Percentiles rank a stretch among this genome's conserved stretches.
Evolutionary conservation across 2,888 invertebrate genomes (phyloP).

Genomic region (Drosophila greeni): DNA sequence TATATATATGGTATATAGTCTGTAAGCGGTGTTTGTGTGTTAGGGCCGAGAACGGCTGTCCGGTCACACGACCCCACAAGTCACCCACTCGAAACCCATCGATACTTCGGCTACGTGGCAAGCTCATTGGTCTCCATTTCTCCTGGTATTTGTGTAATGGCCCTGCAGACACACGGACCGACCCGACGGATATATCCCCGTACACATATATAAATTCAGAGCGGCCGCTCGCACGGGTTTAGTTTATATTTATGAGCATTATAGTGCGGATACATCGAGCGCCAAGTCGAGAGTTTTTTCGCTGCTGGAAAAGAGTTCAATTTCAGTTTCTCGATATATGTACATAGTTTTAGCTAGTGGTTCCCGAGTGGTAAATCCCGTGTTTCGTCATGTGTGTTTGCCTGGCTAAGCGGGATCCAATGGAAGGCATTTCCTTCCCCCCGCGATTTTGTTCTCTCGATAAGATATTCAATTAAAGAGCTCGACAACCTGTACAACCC

Average conservation of each 20-base stretch:
- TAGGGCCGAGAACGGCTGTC: conserved; percentile 57
- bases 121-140: conserved; percentile 62
- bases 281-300: conserved; percentile 47
- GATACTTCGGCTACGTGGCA: conserved; percentile 69
- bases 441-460: conserved; percentile 15
- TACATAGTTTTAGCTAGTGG: neutral
- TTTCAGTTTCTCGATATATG: conserved; percentile 27
- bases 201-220: conserved; percentile 38
- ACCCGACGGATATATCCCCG: conserved; percentile 29
- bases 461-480: conserved; percentile 45
- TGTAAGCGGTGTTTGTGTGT: conserved; percentile 42
- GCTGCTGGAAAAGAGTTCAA: conserved; percentile 33
- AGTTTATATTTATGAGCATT: conserved; percentile 79
- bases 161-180: conserved; percentile 32
- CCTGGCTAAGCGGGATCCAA: conserved; percentile 3
- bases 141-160: conserved; percentile 46
- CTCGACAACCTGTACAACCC: conserved; percentile 50
- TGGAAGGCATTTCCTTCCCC: conserved; percentile 7
- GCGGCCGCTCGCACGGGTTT: conserved; percentile 68
- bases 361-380: neutral
- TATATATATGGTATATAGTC: conserved; percentile 26
- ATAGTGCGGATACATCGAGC: conserved; percentile 78
- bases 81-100: conserved; percentile 67
- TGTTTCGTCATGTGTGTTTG: conserved; percentile 24
- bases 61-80: conserved; percentile 59